phyloP scores from a whole-genome alignment of 2,113 vertebrate genomes.

The Elaphurus davidianus region DNA sequence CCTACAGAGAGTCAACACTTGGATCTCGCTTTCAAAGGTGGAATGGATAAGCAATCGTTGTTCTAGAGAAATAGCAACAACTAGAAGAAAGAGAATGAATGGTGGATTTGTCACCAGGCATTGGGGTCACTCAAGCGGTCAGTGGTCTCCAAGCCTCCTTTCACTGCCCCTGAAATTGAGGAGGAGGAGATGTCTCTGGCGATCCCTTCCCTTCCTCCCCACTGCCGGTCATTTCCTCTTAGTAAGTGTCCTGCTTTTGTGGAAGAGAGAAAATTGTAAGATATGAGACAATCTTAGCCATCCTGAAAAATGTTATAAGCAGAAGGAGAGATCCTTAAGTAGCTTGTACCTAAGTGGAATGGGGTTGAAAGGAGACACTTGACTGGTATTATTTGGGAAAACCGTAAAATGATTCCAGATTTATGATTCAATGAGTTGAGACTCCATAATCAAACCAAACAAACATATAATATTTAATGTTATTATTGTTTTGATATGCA shows the following conservation, averaged over 20 bases:
- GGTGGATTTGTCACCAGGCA: neutral
- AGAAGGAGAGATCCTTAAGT: neutral
- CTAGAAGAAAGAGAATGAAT: neutral
- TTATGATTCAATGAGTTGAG: neutral
- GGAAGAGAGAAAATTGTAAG: neutral
- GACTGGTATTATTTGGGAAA: neutral
- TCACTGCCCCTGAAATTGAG: neutral
- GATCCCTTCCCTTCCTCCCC: neutral
- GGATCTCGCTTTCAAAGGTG: neutral
- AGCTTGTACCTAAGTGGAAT: neutral
- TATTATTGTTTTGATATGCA: neutral
- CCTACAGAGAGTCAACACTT: neutral
- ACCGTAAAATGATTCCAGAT: neutral
- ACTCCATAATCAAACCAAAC: neutral
- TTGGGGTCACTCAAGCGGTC: neutral
- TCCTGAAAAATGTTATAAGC: neutral
- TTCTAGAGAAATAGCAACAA: neutral
- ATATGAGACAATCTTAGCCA: neutral
- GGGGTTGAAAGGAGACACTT: neutral
- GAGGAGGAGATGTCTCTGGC: neutral
- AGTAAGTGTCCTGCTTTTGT: neutral
- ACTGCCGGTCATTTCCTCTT: neutral
- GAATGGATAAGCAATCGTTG: neutral
- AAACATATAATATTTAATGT: neutral
- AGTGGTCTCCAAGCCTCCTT: neutral